Percentiles rank a stretch among this genome's conserved stretches.
Conservation (phyloP, 2,888 invertebrate species). For the Nycteola revayana region DNA sequence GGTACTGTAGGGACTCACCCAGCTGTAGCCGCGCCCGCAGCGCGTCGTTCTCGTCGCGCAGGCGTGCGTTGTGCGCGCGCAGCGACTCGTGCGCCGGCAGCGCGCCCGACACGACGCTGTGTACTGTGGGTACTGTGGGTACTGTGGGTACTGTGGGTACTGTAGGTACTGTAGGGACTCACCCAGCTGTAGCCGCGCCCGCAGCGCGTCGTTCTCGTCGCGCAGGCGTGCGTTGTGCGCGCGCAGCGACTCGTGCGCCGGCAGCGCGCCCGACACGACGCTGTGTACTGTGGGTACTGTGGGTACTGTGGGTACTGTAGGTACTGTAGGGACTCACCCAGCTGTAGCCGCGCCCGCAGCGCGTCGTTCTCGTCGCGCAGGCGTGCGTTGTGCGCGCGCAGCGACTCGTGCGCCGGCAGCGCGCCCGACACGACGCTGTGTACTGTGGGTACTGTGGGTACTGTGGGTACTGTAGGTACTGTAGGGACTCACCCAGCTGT, state of each 20-base stretch:
- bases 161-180: too few relatives aligned
- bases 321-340: neutral
- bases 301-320: too few relatives aligned
- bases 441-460: too few relatives aligned
- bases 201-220: slow-evolving; percentile 42
- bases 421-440: slow-evolving; percentile 36
- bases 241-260: slow-evolving; percentile 20
- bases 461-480: too few relatives aligned
- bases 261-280: neutral
- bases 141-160: too few relatives aligned
- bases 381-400: slow-evolving; percentile 33
- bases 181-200: slow-evolving; percentile 10
- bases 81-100: neutral
- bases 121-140: too few relatives aligned
- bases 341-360: neutral
- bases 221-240: slow-evolving; percentile 36
- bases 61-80: slow-evolving; percentile 1
- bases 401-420: slow-evolving; percentile 44
- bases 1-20: neutral
- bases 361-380: slow-evolving; percentile 9
- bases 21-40: slow-evolving; percentile 2
- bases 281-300: too few relatives aligned
- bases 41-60: slow-evolving; percentile 3
- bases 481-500: neutral
- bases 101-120: neutral